Evolutionary conservation across 2,888 invertebrate genomes (phyloP), one percentile per base, ranked within the genome.

Genomic region (Crocallis elinguaria): DNA sequence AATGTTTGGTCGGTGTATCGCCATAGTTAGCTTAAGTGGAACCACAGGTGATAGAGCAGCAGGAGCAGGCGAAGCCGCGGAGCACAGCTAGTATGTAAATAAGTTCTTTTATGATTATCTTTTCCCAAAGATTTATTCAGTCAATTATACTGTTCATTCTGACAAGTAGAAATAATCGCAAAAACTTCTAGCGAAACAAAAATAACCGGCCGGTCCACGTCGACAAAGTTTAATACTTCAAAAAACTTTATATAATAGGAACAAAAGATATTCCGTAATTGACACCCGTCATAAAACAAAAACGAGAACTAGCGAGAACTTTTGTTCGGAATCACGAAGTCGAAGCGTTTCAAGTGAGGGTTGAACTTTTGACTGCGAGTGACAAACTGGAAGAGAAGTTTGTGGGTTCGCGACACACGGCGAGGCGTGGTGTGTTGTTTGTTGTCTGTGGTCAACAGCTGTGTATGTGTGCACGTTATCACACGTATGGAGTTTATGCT

Each of bases 271-370:
- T 64, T 62, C 64, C 65, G 72, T 76, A 76, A 77, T 77, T 75
- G 77, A 76, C 75, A 77, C 71, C 72, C 66, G 64, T 77, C 78
- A 76, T 76, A 73, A 73, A 74, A 69, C 65, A 73, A 73, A 73
- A 76, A 68, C 61, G 60, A 63, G 62, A 62, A 64, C 53, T 46
- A 55, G 43, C 55, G 60, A 35, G 59, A 77, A 77, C 62, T 77
- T 75, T 67, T 42, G 62, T 64, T 68, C 62, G 61, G 66, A 71
- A 71, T 73, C 70, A 71, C 64, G 52, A 63, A 64, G 57, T 71
- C 50, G 49, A 38, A 54, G 39, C 66, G 64, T 54, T 69, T 69
- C 64, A 69, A 73, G 71, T 69, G 59, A 49, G 63, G 64, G 60
- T 45, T 56, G 49, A 78, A 79, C 72, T 79, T 78, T 69, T 67